These are phyloP conservation scores for Apteryx mantelli DNA, from an alignment of 2,113 vertebrate genomes.

Conservation along the genomic window DNA sequence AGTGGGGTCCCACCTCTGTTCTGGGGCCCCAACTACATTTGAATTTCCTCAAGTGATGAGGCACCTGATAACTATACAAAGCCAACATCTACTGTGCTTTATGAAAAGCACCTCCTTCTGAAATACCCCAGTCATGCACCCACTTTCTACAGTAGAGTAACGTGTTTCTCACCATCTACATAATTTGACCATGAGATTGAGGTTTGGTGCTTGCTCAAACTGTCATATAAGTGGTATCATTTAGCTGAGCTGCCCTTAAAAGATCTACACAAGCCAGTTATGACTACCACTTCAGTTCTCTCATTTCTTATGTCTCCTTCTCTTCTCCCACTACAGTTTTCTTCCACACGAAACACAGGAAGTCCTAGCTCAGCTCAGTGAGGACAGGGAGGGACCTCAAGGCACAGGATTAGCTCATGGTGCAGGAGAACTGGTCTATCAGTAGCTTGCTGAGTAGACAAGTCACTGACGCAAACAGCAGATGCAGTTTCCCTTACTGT, in stretches of 20 bases:
- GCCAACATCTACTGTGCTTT: background rate
- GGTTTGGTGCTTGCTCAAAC: background rate
- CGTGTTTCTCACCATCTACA: background rate
- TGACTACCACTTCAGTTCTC: background rate
- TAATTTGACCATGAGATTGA: background rate
- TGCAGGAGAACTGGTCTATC: background rate
- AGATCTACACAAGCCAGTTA: background rate
- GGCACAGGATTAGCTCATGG: background rate
- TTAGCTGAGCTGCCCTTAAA: background rate
- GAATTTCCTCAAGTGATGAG: background rate
- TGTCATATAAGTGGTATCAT: background rate
- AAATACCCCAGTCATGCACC: background rate
- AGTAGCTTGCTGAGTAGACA: background rate
- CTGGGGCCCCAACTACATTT: background rate
- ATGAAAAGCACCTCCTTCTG: background rate
- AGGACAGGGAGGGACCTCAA: background rate
- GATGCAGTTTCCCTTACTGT: background rate
- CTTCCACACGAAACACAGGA: background rate
- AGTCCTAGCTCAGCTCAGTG: background rate
- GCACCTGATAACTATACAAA: background rate
- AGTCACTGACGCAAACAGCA: background rate
- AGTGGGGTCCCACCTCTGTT: background rate
- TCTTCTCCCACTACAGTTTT: background rate
- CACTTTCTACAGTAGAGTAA: background rate
- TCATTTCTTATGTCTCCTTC: background rate